Conservation (phyloP, 2,888 invertebrate species). For the Mythimna pallens region DNA sequence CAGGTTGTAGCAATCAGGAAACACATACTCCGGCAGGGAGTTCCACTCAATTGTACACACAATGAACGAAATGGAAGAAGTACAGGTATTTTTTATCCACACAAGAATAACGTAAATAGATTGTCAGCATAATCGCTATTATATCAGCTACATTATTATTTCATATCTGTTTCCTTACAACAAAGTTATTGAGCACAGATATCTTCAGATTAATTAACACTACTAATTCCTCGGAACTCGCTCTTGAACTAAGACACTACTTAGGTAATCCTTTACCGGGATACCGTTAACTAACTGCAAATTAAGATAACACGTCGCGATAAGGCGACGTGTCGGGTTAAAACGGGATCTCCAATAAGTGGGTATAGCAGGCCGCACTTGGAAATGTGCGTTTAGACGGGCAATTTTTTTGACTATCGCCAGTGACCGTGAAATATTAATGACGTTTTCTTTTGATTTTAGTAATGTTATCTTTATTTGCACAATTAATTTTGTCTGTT, state of each 20-base stretch:
- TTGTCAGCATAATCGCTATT: not conserved
- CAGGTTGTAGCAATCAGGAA: no score
- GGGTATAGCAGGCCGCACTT: conserved; percentile 55
- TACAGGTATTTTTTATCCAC: not conserved
- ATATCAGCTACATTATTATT: conserved; percentile 18
- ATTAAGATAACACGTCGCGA: conserved; percentile 66
- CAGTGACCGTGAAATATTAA: no score
- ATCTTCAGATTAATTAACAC: conserved; percentile 58
- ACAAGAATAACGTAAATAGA: not conserved
- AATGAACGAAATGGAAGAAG: not conserved
- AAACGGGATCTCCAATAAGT: conserved; percentile 66
- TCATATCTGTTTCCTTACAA: conserved; percentile 14
- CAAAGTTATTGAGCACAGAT: conserved; percentile 33
- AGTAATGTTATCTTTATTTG: no score
- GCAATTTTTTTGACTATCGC: conserved; percentile 1
- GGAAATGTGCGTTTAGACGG: conserved; percentile 13
- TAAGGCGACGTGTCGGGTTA: conserved; percentile 62
- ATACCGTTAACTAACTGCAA: conserved; percentile 67
- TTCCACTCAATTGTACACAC: not conserved
- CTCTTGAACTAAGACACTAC: conserved; percentile 61
- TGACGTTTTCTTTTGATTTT: no score
- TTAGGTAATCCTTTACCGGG: conserved; percentile 65
- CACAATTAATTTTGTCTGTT: no score
- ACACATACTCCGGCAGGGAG: no score
- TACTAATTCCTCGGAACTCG: conserved; percentile 56